Evolutionary conservation across 2,888 invertebrate genomes (phyloP).

Genomic region (Chrysodeixis includens): DNA sequence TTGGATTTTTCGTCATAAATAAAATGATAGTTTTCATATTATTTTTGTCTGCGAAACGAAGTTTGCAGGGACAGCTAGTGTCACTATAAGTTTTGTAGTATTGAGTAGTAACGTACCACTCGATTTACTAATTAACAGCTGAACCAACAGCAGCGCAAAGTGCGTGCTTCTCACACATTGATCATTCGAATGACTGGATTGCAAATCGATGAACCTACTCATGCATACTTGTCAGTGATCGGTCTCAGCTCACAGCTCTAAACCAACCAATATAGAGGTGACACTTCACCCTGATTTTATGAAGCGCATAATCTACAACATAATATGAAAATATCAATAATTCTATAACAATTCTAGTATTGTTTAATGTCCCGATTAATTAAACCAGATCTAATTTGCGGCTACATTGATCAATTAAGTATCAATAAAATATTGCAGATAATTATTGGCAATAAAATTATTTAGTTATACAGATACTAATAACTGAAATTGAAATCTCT

Average conservation of each 20-base stretch:
- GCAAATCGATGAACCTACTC: slow-evolving; percentile 1
- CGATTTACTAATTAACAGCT: slow-evolving; percentile 1
- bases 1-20: no score
- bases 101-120: no score
- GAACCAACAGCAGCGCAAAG: neutral
- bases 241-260: neutral
- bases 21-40: no score
- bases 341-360: neutral
- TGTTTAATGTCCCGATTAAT: slow-evolving; percentile 4
- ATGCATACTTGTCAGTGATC: slow-evolving; percentile 1
- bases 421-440: slow-evolving; percentile 14
- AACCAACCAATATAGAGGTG: slow-evolving; percentile 1
- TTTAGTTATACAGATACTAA: slow-evolving; percentile 10
- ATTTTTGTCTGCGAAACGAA: no score
- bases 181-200: slow-evolving; percentile 4
- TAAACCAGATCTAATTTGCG: neutral
- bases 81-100: neutral
- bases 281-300: neutral
- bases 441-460: slow-evolving; percentile 18
- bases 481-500: slow-evolving; percentile 5
- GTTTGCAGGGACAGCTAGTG: no score
- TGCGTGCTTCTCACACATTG: slow-evolving; percentile 1
- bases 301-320: neutral
- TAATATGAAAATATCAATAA: neutral
- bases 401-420: slow-evolving; percentile 16